Evolutionary conservation across 2,888 invertebrate genomes (phyloP), one percentile per base, ranked within the genome.

Genomic region (Eudasyphora cyanicolor): DNA sequence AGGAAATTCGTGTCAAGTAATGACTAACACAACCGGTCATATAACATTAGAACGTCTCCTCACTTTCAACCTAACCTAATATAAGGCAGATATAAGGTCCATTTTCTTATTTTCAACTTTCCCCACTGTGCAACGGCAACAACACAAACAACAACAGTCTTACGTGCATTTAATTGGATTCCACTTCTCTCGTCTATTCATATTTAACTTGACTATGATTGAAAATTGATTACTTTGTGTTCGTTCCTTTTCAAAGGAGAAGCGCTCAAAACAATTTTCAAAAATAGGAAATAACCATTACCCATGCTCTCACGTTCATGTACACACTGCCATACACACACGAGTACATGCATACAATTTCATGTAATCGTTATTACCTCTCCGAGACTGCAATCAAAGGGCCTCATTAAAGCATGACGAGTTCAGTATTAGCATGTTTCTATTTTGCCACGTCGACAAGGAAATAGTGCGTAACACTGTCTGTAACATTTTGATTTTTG

Each of bases 111-210:
- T n/a, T n/a, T n/a, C n/a, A n/a, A n/a, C n/a, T n/a, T n/a, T n/a
- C n/a, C n/a, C n/a, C n/a, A n/a, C n/a, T n/a, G n/a, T n/a, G n/a
- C n/a, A n/a, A n/a, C n/a, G n/a, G n/a, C n/a, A n/a, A n/a, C n/a
- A n/a, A n/a, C n/a, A n/a, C n/a, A n/a, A n/a, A n/a, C n/a, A n/a
- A n/a, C 38, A 35, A 73, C 19, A 60, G 45, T 32, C 45, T 76
- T 67, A 67, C 76, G 67, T 81, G 57, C 76, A 81, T 67, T 76
- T 73, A 57, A 76, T 76, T 57, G 57, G 45, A 81, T 73, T 81
- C 35, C 67, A 73, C 35, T 67, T 42, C 42, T 64, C 38, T 57
- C 32, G 64, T 57, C 38, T 73, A 67, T 29, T 38, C 57, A 73
- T 24, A 64, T 76, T 76, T 57, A 80, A 64, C 64, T 51, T 64